Base-by-base conservation (phyloP, 2,113 vertebrate genomes). In the Muscicapa adusta region DNA sequence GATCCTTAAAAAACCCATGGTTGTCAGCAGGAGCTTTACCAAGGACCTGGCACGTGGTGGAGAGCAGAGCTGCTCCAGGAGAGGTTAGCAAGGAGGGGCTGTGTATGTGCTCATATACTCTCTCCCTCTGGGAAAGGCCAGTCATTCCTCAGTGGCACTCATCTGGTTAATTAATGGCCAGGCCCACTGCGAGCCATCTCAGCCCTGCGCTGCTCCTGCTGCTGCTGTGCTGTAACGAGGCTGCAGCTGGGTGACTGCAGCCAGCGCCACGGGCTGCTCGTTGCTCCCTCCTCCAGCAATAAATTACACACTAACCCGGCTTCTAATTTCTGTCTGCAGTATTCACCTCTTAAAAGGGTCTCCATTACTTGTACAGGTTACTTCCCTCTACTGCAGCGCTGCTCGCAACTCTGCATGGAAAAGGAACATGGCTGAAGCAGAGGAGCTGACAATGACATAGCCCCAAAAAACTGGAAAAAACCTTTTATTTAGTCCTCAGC, bases 361-460 rank as follows among this genome's bases (percentile, higher is more conserved):
- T 72, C 18, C 34, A 40, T 48, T 38, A 66, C 83, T 43, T 92
- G 56, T 19, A 28, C 56, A 60, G 33, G 47, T 66, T 71, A 43
- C 26, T 34, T 56, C 23, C 9, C 76, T 43, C 43, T 88, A 5
- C 63, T 47, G 68, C 67, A 73, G 50, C 25, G 24, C 75, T 71
- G 50, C 68, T 73, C 48, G 1, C 16, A 80, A 20, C n/a, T 61
- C 74, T 40, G 58, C 22, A 34, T 34, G 28, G 51, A 53, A 75
- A 63, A 90, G 58, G 20, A 95, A 88, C 60, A 67, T 80, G 72
- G 68, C 76, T 78, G 94, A 91, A 84, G 48, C 60, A 81, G 29
- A 53, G 29, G 7, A 38, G 25, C 19, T 92, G 56, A 74, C 22
- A 82, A 45, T n/a, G 51, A 62, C 12, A 56, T 8, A 17, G 51